Percentiles rank a stretch among this genome's conserved stretches.
Conservation (phyloP, 2,888 invertebrate genomes). For the Amphiduros pacificus region DNA sequence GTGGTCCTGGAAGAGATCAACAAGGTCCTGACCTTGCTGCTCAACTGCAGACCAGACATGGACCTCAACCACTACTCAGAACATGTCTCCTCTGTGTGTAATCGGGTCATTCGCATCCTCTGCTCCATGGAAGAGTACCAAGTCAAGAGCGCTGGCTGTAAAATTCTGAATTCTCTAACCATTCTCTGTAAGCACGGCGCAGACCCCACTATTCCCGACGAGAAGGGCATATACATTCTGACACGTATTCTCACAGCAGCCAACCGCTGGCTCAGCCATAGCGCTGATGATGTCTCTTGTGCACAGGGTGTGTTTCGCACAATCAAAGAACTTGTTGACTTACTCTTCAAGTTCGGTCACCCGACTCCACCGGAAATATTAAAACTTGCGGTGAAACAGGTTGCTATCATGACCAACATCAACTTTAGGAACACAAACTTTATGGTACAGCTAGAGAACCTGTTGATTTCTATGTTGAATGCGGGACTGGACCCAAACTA, state of each 20-base stretch:
- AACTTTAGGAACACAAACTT: conserved; percentile 1
- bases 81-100: background rate
- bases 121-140: conserved; percentile 2
- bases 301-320: background rate
- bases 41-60: background rate
- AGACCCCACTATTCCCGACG: conserved; percentile 2
- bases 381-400: conserved; percentile 7
- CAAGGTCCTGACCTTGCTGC: conserved; percentile 4
- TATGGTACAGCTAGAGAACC: background rate
- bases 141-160: background rate
- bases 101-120: conserved; percentile 1
- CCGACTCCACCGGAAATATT: conserved; percentile 2
- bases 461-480: conserved; percentile 1
- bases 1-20: conserved; percentile 5
- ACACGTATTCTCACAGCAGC: conserved; percentile 7
- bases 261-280: conserved; percentile 2
- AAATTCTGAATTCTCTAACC: background rate
- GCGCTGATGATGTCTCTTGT: background rate
- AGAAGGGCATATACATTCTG: conserved; percentile 14
- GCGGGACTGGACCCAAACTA: conserved; percentile 9
- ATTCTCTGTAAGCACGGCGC: conserved; percentile 1
- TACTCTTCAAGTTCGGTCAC: background rate
- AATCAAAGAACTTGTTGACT: background rate
- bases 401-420: conserved; percentile 15
- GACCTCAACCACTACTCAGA: conserved; percentile 2